Conservation (phyloP, 2,113 vertebrate genomes). For the Ageneiosus marmoratus region DNA sequence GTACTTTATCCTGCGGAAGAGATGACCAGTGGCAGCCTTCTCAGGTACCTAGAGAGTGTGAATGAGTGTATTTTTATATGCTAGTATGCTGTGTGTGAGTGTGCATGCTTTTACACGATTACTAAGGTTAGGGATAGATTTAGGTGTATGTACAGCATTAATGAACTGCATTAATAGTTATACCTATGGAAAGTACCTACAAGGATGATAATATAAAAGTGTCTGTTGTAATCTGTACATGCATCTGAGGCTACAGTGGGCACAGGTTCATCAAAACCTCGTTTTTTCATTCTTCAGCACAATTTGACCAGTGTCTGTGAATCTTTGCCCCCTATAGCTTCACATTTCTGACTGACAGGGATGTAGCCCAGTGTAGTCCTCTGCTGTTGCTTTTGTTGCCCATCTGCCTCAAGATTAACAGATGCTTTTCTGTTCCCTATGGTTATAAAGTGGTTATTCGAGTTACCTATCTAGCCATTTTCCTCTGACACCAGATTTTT, state of each 20-base stretch:
- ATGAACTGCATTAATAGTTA: neutral
- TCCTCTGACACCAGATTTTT: neutral
- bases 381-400: neutral
- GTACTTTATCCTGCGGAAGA: slow-evolving; percentile 82
- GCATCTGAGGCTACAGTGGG: neutral
- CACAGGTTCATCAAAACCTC: neutral
- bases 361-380: neutral
- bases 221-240: neutral
- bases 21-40: slow-evolving; percentile 84
- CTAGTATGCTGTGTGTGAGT: slow-evolving; percentile 8
- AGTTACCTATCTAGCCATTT: too few species aligned
- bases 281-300: neutral
- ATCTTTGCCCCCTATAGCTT: neutral
- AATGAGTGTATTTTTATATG: neutral
- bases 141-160: neutral
- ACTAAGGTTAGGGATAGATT: neutral
- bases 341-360: neutral
- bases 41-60: slow-evolving; percentile 76
- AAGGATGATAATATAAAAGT: neutral
- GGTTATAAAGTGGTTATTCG: neutral
- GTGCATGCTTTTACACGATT: too few species aligned
- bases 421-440: neutral
- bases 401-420: neutral
- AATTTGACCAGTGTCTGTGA: neutral
- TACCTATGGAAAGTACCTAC: neutral